Conservation (phyloP, 2,797 vertebrate species). For the Bradypodion ventrale region DNA sequence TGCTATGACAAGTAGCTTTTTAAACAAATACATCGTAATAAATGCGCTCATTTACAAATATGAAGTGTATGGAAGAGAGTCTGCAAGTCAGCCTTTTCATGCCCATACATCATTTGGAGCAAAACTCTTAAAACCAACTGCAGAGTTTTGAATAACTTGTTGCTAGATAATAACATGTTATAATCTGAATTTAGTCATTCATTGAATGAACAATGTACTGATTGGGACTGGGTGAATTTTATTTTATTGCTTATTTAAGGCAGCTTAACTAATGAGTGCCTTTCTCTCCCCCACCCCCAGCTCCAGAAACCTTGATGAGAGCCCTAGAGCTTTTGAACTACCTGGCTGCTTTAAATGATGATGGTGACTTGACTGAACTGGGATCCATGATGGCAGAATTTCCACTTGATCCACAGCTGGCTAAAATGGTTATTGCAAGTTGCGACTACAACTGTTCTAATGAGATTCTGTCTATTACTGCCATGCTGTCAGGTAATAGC, state of each 20-base stretch:
- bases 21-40: neutral
- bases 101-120: neutral
- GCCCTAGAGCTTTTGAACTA: constrained; percentile 98
- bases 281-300: constrained; percentile 71
- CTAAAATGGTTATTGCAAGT: constrained; percentile 99
- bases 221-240: too few relatives aligned
- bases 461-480: constrained; percentile 99
- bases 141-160: constrained; percentile 27
- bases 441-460: constrained; percentile 99
- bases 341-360: constrained; percentile 95
- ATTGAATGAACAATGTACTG: constrained; percentile 72
- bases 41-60: neutral
- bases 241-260: constrained; percentile 55
- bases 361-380: constrained; percentile 97
- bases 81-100: neutral
- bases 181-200: constrained; percentile 72
- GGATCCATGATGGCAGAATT: constrained; percentile 99
- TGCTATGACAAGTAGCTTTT: neutral
- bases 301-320: constrained; percentile 98
- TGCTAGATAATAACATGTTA: constrained; percentile 63
- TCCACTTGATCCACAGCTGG: constrained; percentile 95
- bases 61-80: neutral
- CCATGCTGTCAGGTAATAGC: constrained; percentile 99
- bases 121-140: neutral
- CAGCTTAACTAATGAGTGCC: constrained; percentile 46